Percentiles rank a stretch among this genome's conserved stretches.
Evolutionary conservation across 1,140 invertebrate species (phyloP).

Genomic region (Brachionus angularis): DNA sequence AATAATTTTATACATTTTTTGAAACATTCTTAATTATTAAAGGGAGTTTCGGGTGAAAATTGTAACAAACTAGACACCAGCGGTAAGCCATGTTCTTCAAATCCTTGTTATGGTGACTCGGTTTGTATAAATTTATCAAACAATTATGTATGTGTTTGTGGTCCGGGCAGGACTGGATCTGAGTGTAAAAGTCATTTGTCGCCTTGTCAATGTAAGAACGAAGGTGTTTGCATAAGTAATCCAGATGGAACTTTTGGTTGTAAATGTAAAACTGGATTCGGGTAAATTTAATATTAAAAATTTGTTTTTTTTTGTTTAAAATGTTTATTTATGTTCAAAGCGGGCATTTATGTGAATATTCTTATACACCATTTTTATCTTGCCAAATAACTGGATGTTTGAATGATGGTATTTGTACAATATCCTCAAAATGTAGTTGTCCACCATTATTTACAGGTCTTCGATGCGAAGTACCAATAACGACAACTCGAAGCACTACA

Average conservation of each 20-base stretch:
- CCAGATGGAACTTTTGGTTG: conserved; percentile 13
- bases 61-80: conserved; percentile 27
- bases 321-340: neutral
- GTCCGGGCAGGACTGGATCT: conserved; percentile 21
- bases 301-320: neutral
- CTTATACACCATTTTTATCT: conserved; percentile 9
- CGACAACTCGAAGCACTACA: neutral
- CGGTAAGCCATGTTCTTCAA: conserved; percentile 13
- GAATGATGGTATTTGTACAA: conserved; percentile 20
- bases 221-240: conserved; percentile 1
- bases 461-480: conserved; percentile 5
- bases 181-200: conserved; percentile 31
- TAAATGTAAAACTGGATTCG: conserved; percentile 4
- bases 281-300: neutral
- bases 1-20: neutral
- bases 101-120: conserved; percentile 35
- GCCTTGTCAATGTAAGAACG: conserved; percentile 42
- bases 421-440: conserved; percentile 19
- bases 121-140: conserved; percentile 14
- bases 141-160: conserved; percentile 40
- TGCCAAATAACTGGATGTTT: conserved; percentile 37
- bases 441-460: conserved; percentile 18
- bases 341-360: conserved; percentile 24
- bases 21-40: neutral
- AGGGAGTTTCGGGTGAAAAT: conserved; percentile 11